Evolutionary conservation across 2,797 vertebrate species (phyloP).

Genomic region (Halcyon chelicuti): DNA sequence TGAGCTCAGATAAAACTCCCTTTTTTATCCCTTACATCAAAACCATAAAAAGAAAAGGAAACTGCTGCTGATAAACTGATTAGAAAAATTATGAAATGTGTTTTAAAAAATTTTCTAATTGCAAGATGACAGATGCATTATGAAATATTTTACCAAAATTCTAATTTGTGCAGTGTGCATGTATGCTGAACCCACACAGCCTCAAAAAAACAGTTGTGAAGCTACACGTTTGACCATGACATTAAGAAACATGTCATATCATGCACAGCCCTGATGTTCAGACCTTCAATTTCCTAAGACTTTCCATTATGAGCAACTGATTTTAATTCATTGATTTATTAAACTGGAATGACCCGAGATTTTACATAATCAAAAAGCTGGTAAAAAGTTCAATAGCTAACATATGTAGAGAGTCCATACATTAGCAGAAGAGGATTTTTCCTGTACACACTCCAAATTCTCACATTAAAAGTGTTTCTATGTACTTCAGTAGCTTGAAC

Average conservation of each 20-base stretch:
- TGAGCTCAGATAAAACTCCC: not conserved
- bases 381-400: not conserved
- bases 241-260: not conserved
- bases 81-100: not conserved
- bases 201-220: not conserved
- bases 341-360: not conserved
- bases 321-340: not conserved
- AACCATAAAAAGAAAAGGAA: not conserved
- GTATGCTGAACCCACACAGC: not conserved
- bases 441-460: accelerated
- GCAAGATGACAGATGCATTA: not conserved
- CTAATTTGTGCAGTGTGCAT: accelerated
- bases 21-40: not conserved
- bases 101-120: not conserved
- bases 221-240: not conserved
- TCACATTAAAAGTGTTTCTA: not conserved
- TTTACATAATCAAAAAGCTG: not conserved
- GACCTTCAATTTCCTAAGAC: not conserved
- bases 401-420: not conserved
- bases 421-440: not conserved
- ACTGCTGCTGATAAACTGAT: not conserved
- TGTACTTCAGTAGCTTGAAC: not conserved
- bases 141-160: not conserved
- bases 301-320: not conserved
- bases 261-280: not conserved